phyloP scores from a whole-genome alignment of 2,888 invertebrate genomes.

The Elysia crispata region DNA sequence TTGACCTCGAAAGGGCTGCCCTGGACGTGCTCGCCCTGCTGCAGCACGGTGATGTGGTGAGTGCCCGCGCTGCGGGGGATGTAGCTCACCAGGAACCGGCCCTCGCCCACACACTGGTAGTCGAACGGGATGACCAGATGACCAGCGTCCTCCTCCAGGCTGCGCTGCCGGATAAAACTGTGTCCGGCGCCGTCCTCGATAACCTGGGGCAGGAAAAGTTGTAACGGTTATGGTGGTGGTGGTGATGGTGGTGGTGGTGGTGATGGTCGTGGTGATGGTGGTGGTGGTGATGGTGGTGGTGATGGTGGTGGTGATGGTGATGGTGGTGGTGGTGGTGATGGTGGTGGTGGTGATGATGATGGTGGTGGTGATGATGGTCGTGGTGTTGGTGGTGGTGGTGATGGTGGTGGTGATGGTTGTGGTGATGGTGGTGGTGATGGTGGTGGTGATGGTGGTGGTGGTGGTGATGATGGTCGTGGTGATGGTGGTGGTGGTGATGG shows the following conservation, averaged over 20 bases:
- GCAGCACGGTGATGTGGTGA: slow-evolving; percentile 65
- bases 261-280: no score
- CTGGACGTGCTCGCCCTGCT: slow-evolving; percentile 62
- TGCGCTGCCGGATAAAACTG: slow-evolving; percentile 64
- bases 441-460: neutral
- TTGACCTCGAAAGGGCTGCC: slow-evolving; percentile 70
- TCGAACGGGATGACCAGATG: slow-evolving; percentile 64
- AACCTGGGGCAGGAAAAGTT: slow-evolving; percentile 43
- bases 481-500: no score
- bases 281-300: neutral
- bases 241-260: no score
- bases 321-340: neutral
- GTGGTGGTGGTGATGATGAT: neutral
- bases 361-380: neutral
- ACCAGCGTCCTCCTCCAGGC: slow-evolving; percentile 53
- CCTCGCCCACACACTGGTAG: slow-evolving; percentile 66
- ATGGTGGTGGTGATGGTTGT: no score
- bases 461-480: neutral
- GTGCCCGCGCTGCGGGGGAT: slow-evolving; percentile 67
- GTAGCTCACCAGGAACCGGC: slow-evolving; percentile 67
- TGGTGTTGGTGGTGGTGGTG: no score
- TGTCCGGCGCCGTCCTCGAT: slow-evolving; percentile 65
- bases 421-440: neutral
- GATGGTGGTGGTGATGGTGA: no score
- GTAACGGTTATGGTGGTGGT: neutral